Percentiles rank a stretch among this genome's conserved stretches.
Evolutionary conservation across 2,113 vertebrate genomes (phyloP).

Genomic region (Coreoperca whiteheadi): DNA sequence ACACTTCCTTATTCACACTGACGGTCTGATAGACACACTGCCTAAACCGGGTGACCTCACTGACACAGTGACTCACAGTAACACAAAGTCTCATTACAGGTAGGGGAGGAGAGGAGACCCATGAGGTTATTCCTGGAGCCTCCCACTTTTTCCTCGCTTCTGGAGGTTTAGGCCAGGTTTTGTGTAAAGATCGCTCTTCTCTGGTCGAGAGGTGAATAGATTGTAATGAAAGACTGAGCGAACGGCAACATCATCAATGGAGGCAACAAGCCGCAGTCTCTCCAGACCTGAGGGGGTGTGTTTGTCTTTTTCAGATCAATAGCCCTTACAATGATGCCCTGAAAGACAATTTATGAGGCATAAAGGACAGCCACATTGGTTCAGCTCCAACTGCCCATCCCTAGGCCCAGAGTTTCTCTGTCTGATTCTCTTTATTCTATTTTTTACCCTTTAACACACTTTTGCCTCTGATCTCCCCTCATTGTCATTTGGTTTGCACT

Average conservation of each 20-base stretch:
- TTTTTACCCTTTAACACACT: slow-evolving; percentile 36
- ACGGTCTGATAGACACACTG: slow-evolving; percentile 67
- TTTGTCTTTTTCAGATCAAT: slow-evolving; percentile 83
- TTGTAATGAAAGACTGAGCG: slow-evolving; percentile 40
- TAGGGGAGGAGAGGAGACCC: slow-evolving; percentile 38
- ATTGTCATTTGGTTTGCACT: slow-evolving; percentile 28
- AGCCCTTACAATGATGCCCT: slow-evolving; percentile 63
- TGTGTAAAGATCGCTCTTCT: slow-evolving; percentile 7
- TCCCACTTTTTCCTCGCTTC: not conserved
- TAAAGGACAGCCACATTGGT: slow-evolving; percentile 72
- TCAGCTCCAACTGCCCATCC: slow-evolving; percentile 43
- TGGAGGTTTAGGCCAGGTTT: slow-evolving; percentile 7
- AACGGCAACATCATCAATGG: slow-evolving; percentile 48
- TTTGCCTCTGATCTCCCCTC: slow-evolving; percentile 30
- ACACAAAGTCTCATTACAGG: slow-evolving; percentile 73
- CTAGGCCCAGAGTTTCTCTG: slow-evolving; percentile 17
- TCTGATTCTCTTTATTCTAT: slow-evolving; percentile 26
- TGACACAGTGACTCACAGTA: slow-evolving; percentile 62
- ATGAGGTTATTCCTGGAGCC: slow-evolving; percentile 26
- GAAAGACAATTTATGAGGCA: slow-evolving; percentile 80
- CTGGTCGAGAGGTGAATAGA: slow-evolving; percentile 28
- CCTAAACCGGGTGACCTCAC: slow-evolving; percentile 60
- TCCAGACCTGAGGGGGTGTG: slow-evolving; percentile 60
- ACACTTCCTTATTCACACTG: slow-evolving; percentile 64
- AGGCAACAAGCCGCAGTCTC: slow-evolving; percentile 43